Evolutionary conservation across 2,888 invertebrate genomes (phyloP), one percentile per base, ranked within the genome.

Genomic region (Campopleginae sp.): DNA sequence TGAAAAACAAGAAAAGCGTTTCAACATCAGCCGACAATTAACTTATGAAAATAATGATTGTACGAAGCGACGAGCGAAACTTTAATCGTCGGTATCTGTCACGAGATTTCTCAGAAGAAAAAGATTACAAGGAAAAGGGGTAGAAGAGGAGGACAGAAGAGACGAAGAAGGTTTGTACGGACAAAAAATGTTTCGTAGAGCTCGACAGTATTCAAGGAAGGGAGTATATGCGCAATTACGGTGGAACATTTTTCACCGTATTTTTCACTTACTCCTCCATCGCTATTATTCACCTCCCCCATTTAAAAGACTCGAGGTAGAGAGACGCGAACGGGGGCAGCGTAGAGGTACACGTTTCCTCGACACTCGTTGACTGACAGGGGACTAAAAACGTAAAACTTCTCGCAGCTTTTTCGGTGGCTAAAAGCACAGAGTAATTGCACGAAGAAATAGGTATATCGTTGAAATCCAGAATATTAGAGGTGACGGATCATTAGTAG

Each of bases 151-250:
- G 17, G 8, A 17, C 14, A 44, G 17, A 27, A 38, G 38, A 38
- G 33, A 8, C 58, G 58, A 27, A n/a, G 23, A 48, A 19, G 46
- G 51, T 31, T 63, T 61, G 17, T n/a, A 31, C 23, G 44, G 14
- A 7, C 19, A 31, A 51, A 78, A 75, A 65, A 44, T 61, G 42
- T 79, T 83, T 65, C 75, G 51, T 17, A 61, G 38, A 38, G 61
- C 75, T 33, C 33, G 51, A 27, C 46, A 51, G 31, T 76, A 54
- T 58, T 80, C 54, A 58, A 76, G 76, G 46, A 80, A 76, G 27
- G 54, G 84, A 54, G 63, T 54, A 65, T 65, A 65, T 65, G 76
- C 65, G 84, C 76, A 80, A 84, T 84, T 84, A 84, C 71, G 23
- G 80, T 46, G 31, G 46, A 44, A 71, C 65, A 80, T 84, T 76